Evolutionary conservation across 2,888 invertebrate species (phyloP), one percentile per base, ranked within the genome.

Genomic region (Quadroppia sp.): DNA sequence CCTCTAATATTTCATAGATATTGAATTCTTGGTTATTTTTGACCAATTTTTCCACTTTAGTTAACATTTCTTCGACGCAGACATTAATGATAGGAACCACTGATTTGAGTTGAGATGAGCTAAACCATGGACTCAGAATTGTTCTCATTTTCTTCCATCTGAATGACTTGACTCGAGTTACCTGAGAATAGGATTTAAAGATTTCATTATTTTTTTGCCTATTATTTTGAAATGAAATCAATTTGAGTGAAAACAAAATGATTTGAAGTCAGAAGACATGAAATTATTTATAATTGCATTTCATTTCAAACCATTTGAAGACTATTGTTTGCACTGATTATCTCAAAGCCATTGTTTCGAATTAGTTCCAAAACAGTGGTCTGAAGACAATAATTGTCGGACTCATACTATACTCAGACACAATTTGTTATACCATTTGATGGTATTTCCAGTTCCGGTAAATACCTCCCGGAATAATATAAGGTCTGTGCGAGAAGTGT

Each of bases 61-160:
- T 30, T 17, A 75, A 17, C 30, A 74, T 45, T n/a, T 48, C 36
- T 20, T 75, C 20, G 2, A 74, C 42, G 25, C 73, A 48, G 2
- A 50, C 4, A 2, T 75, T 53, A 20, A 75, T 69, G 13, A 67
- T 42, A 28, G 73, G 67, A 2, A 72, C 40, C 50, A 61, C 40
- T 48, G 74, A 36, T 71, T 76, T 77, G 15, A 78, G 73, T 61
- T 78, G 77, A 2, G 74, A 73, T 1, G 77, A 72, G 9, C 76
- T 78, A 67, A 78, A 78, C 11, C 76, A 73, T 2, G 77, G 77
- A 2, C 77, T 78, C 0, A 78, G 56, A 13, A 77, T 69, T 23
- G 72, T 71, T 15, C 77, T n/a, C 13, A 77, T 74, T 61, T 76
- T 75, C 73, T 78, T 78, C 77, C 77, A 78, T 23, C 76, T 32